A percentile compares a stretch with the other conserved stretches of the same genome.
phyloP scores from a whole-genome alignment of 2,888 invertebrate species.

The Acronicta psi region DNA sequence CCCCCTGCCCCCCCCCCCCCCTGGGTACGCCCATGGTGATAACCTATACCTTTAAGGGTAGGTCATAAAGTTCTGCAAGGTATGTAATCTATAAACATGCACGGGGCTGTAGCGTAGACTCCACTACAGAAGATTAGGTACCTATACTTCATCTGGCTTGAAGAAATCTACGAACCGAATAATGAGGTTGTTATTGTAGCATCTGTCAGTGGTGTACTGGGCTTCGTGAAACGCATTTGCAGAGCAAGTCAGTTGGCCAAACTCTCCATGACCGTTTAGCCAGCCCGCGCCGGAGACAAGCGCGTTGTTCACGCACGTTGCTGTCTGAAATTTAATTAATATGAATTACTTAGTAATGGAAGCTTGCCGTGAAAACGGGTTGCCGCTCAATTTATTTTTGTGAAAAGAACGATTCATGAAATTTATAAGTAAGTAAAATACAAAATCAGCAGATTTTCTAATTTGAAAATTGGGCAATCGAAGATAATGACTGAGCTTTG shows the following conservation, averaged over 20 bases:
- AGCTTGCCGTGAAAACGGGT: neutral
- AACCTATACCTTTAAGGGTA: too few species aligned
- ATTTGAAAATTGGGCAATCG: neutral
- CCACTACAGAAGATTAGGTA: too few species aligned
- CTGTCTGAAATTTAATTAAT: slow-evolving; percentile 61
- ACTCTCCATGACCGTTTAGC: slow-evolving; percentile 73
- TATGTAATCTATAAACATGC: too few species aligned
- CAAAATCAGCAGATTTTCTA: neutral
- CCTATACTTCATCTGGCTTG: too few species aligned
- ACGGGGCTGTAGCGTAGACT: too few species aligned
- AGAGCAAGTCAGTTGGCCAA: slow-evolving; percentile 79
- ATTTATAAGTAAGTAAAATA: neutral
- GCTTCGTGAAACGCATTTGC: slow-evolving; percentile 76
- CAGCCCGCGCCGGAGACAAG: slow-evolving; percentile 74
- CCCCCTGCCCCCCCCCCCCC: too few species aligned
- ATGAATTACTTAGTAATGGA: neutral
- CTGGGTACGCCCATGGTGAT: too few species aligned
- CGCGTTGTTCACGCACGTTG: slow-evolving; percentile 71
- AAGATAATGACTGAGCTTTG: neutral
- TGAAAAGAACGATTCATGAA: neutral
- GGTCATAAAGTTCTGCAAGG: too few species aligned
- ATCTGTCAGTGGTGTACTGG: slow-evolving; percentile 75
- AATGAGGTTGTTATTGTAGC: slow-evolving; percentile 78
- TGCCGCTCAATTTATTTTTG: neutral
- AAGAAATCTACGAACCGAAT: slow-evolving; percentile 68